These are phyloP conservation scores for Stegostoma tigrinum DNA, from an alignment of 2,113 vertebrate species.

Conservation along the genomic window DNA sequence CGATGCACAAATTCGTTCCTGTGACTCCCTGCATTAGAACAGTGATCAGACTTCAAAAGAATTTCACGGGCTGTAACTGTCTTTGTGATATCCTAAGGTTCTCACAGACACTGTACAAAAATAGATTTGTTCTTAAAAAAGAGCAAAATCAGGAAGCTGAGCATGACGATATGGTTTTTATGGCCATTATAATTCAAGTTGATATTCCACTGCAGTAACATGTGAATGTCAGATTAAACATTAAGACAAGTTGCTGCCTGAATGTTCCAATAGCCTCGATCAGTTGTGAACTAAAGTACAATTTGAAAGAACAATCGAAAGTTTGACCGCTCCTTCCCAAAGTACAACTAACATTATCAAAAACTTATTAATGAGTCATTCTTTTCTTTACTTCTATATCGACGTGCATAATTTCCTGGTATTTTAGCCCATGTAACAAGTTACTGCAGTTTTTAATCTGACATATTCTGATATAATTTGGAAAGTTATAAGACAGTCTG, in stretches of 20 bases:
- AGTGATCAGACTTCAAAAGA: no score
- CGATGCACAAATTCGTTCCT: no score
- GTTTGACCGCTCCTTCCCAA: not conserved
- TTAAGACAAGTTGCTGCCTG: not conserved
- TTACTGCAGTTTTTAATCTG: not conserved
- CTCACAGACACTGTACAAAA: no score
- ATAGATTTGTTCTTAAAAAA: no score
- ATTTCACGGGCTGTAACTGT: no score
- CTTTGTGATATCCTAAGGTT: no score
- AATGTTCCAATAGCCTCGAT: not conserved
- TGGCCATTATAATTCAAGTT: no score
- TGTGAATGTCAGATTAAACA: not conserved
- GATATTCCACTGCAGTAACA: no score
- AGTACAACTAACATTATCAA: not conserved
- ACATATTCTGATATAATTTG: not conserved
- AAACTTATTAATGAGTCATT: not conserved
- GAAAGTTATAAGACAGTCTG: not conserved
- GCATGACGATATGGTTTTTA: no score
- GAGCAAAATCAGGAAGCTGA: no score
- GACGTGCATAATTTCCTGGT: not conserved
- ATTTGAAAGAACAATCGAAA: not conserved
- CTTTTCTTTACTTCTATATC: not conserved
- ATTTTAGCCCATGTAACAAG: not conserved
- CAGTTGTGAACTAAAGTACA: not conserved
- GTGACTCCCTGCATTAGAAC: no score